Base-by-base conservation (phyloP, 2,888 invertebrate genomes). In the Seira ritae region DNA sequence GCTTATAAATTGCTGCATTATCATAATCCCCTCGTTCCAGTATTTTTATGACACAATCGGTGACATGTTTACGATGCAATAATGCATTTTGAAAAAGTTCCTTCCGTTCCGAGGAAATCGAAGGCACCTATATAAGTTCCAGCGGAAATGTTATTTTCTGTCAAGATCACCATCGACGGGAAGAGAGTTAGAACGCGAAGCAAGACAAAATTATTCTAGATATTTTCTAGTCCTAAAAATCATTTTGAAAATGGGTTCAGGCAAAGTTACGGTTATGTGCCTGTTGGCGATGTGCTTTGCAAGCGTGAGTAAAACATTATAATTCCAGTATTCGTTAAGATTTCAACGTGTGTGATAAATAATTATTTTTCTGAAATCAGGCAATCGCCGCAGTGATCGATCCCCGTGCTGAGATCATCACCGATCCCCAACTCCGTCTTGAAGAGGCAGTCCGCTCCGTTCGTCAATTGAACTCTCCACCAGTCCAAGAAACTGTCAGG, bases 401-500 rank as follows among this genome's bases (percentile, higher is more conserved):
- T n/a, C 73, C 62, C 12, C 75, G 71, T 10, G 19, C 68, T 42
- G 75, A 75, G 1, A 10, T 74, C 3, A 37, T 78, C 8, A 24
- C 55, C 1, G 80, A 80, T 19, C 67, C 74, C n/a, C 62, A 15
- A 17, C 12, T n/a, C n/a, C 81, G 81, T 20, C 24, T 62, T 31
- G 66, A 70, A 22, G 75, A 81, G 37, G 81, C 81, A 1, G 66
- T 81, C 15, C 81, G 81, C 10, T 66, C 75, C 12, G 80, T 81
- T 2, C 69, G 81, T 6, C 81, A 81, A 31, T 31, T 81, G 20
- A 81, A 75, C 81, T 20, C 69, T 31, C 50, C 50, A 20, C 81
- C 81, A 42, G 66, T 81, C 50, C 70, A 70, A 3, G 81, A 76
- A 10, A 84, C 84, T 17, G 81, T 88, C 1, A 79, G 84, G 24